A percentile compares a stretch with the other conserved stretches of the same genome.
Evolutionary conservation across 2,888 invertebrate genomes (phyloP).

Genomic region (Epiblema foenella): DNA sequence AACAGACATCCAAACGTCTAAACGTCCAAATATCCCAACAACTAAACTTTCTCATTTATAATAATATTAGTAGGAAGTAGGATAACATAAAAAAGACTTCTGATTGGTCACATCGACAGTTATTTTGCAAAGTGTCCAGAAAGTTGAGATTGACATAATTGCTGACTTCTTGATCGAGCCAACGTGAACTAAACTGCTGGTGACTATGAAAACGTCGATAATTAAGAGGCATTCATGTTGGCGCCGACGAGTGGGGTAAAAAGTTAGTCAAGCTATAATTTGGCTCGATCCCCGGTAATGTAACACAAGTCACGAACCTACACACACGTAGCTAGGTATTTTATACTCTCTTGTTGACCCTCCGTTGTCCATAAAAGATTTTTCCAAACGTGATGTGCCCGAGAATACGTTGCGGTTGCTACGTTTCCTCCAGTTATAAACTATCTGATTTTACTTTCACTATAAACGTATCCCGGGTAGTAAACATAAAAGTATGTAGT

Average conservation of each 20-base stretch:
- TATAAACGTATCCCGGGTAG: slow-evolving; percentile 42
- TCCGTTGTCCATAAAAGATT: slow-evolving; percentile 58
- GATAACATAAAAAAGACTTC: no score
- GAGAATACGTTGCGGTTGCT: slow-evolving; percentile 60
- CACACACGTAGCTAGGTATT: slow-evolving; percentile 47
- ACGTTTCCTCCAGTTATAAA: slow-evolving; percentile 68
- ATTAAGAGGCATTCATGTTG: slow-evolving; percentile 24
- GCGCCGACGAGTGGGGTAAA: slow-evolving; percentile 23
- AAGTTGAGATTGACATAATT: background rate
- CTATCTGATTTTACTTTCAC: slow-evolving; percentile 61
- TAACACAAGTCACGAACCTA: slow-evolving; percentile 49
- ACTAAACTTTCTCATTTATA: no score
- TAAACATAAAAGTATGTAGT: slow-evolving; percentile 37
- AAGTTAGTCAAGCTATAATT: slow-evolving; percentile 46
- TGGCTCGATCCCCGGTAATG: slow-evolving; percentile 38
- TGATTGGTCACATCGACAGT: no score
- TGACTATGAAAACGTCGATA: slow-evolving; percentile 23
- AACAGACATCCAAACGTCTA: no score
- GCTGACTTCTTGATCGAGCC: background rate
- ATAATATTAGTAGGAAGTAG: no score
- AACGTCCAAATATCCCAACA: no score
- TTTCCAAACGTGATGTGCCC: slow-evolving; percentile 56
- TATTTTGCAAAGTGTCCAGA: background rate
- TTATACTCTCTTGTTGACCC: slow-evolving; percentile 53
- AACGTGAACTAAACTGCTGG: slow-evolving; percentile 23